Percentiles rank a stretch among this genome's conserved stretches.
Evolutionary conservation across 1,140 invertebrate species (phyloP).

Genomic region (Bombus impatiens): DNA sequence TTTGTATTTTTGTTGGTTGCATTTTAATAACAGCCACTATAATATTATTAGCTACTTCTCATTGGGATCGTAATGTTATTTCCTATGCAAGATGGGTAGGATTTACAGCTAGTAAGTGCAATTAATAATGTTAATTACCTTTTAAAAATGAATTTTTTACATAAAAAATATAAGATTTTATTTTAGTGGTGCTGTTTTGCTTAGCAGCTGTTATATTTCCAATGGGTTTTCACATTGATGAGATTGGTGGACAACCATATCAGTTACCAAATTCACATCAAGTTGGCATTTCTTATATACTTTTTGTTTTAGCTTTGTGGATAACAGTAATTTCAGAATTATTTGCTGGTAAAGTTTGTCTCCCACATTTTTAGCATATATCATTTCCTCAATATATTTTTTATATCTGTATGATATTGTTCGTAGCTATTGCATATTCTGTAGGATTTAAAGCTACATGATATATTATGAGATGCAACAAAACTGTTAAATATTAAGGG

Average conservation of each 20-base stretch:
- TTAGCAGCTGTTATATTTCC: conserved; percentile 97
- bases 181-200: conserved; percentile 96
- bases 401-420: background rate
- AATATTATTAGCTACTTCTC: conserved; percentile 92
- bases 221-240: conserved; percentile 96
- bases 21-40: conserved; percentile 96
- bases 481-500: background rate
- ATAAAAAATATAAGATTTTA: conserved; percentile 8
- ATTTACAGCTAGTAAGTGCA: conserved; percentile 93
- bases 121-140: conserved; percentile 66
- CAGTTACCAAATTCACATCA: conserved; percentile 97
- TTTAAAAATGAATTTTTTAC: conserved; percentile 32
- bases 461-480: background rate
- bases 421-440: background rate
- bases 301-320: conserved; percentile 97
- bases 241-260: conserved; percentile 97
- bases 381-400: conserved; percentile 41
- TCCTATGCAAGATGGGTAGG: conserved; percentile 97
- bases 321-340: conserved; percentile 97
- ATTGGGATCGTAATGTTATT: conserved; percentile 95
- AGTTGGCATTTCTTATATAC: conserved; percentile 97
- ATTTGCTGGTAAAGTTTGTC: conserved; percentile 98
- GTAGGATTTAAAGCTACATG: background rate
- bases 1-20: conserved; percentile 96
- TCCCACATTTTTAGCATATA: conserved; percentile 92